These are phyloP conservation scores for Caenorhabditis drosophilae DNA, from an alignment of 2,888 invertebrate genomes.

Conservation along the genomic window DNA sequence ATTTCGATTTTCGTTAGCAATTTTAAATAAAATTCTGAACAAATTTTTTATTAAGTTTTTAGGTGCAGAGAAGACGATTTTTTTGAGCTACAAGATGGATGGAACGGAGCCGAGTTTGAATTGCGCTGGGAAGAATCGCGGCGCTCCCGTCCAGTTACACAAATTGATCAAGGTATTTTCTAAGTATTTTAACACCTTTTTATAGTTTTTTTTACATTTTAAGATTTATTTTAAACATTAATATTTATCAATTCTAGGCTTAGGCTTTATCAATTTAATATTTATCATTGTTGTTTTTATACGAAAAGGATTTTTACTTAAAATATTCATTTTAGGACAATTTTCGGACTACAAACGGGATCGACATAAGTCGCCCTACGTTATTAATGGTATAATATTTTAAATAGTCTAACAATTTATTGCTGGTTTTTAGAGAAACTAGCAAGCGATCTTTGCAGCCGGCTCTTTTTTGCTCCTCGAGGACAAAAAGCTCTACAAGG, in stretches of 20 bases:
- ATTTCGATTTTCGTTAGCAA: constrained; percentile 30
- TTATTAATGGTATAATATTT: constrained; percentile 16
- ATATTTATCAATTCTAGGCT: constrained; percentile 3
- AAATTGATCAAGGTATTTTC: constrained; percentile 19
- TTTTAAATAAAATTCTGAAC: constrained; percentile 32
- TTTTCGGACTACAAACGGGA: constrained; percentile 1
- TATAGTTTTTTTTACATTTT: constrained; percentile 2
- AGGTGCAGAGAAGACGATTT: constrained; percentile 17
- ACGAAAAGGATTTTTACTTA: constrained; percentile 15
- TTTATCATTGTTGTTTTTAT: constrained; percentile 13
- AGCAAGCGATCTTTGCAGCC: constrained; percentile 16
- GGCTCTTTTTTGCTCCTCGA: constrained; percentile 17
- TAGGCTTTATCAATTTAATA: neutral
- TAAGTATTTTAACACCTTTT: constrained; percentile 12
- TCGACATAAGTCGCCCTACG: constrained; percentile 11
- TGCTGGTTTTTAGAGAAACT: constrained; percentile 20
- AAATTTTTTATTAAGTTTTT: constrained; percentile 26
- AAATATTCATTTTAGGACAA: constrained; percentile 16
- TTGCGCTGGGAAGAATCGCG: constrained; percentile 21
- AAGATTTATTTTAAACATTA: constrained; percentile 4
- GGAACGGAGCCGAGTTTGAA: constrained; percentile 22
- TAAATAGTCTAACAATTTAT: constrained; percentile 17
- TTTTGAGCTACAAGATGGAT: constrained; percentile 21
- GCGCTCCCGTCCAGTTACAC: constrained; percentile 19
- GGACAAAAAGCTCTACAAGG: constrained; percentile 22